A percentile compares a stretch with the other conserved stretches of the same genome.
Conservation (phyloP, 2,888 invertebrate species). For the Rosalia funebris region DNA sequence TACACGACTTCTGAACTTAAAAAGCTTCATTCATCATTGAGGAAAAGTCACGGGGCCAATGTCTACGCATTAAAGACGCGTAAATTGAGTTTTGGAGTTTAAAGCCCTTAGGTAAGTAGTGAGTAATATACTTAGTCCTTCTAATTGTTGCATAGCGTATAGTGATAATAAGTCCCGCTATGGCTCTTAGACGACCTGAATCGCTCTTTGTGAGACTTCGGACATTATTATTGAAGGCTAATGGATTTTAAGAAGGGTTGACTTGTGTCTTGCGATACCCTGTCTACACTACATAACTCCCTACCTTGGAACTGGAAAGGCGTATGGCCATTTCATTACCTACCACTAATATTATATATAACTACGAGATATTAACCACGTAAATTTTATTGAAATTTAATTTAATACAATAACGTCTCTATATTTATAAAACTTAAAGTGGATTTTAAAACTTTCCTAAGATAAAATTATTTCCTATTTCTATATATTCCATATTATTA, state of each 20-base stretch:
- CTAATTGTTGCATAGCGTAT: constrained; percentile 64
- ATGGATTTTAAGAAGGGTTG: constrained; percentile 66
- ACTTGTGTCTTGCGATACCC: constrained; percentile 44
- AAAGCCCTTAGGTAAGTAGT: constrained; percentile 63
- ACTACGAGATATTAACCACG: too few species aligned
- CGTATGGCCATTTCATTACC: background rate
- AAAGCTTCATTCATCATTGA: background rate
- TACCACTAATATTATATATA: too few species aligned
- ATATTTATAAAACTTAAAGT: too few species aligned
- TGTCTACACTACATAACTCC: constrained; percentile 18
- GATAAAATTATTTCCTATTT: too few species aligned
- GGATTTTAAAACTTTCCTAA: too few species aligned
- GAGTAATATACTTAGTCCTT: constrained; percentile 64
- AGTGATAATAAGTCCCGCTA: constrained; percentile 63
- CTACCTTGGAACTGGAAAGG: constrained; percentile 2
- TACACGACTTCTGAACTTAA: background rate
- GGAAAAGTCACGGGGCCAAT: constrained; percentile 17
- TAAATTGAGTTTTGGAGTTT: constrained; percentile 64
- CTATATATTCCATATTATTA: too few species aligned
- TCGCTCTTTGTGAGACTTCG: constrained; percentile 65
- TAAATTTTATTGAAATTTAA: too few species aligned
- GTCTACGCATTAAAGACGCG: constrained; percentile 48
- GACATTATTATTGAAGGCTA: constrained; percentile 65
- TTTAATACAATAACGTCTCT: too few species aligned
- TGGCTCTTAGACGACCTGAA: constrained; percentile 63